These are phyloP conservation scores for Channa striata DNA, from an alignment of 2,797 vertebrate genomes.

Conservation along the genomic window DNA sequence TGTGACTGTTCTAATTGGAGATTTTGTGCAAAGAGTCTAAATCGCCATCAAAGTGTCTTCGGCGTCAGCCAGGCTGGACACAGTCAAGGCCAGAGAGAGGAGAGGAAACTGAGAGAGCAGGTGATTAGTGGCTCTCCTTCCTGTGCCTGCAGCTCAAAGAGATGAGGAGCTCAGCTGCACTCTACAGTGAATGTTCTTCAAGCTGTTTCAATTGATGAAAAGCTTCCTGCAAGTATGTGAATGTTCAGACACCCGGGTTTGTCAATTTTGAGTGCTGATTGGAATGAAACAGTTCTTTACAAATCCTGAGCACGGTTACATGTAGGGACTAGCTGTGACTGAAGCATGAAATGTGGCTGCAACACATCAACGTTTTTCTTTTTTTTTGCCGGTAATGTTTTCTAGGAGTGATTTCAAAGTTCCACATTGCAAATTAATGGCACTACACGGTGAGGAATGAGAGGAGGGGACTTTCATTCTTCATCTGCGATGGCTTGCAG, in stretches of 20 bases:
- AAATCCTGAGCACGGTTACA: slow-evolving; percentile 11
- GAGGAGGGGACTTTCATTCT: slow-evolving; percentile 20
- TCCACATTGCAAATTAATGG: slow-evolving; percentile 29
- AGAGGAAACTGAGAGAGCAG: slow-evolving; percentile 40
- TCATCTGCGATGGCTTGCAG: slow-evolving; percentile 33
- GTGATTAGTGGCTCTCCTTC: slow-evolving; percentile 64
- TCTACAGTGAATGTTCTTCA: not conserved
- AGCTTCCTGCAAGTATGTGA: slow-evolving; percentile 29
- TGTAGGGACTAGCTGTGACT: not conserved
- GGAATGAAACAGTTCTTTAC: not conserved
- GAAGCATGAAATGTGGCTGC: slow-evolving; percentile 6
- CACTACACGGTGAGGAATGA: slow-evolving; percentile 35
- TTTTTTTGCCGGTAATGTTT: slow-evolving; percentile 1
- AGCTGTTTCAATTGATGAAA: slow-evolving; percentile 38
- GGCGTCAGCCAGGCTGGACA: slow-evolving; percentile 53
- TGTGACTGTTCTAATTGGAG: slow-evolving; percentile 3
- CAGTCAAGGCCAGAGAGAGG: slow-evolving; percentile 52
- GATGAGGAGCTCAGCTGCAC: slow-evolving; percentile 52
- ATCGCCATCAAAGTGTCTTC: slow-evolving; percentile 49
- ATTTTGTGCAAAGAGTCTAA: slow-evolving; percentile 52
- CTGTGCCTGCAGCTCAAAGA: slow-evolving; percentile 45
- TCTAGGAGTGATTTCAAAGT: slow-evolving; percentile 36
- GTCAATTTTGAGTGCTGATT: slow-evolving; percentile 15
- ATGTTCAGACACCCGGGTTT: slow-evolving; percentile 1
- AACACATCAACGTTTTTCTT: slow-evolving; percentile 16